Base-by-base conservation (phyloP, 2,797 vertebrate genomes). In the Perodicticus potto region DNA sequence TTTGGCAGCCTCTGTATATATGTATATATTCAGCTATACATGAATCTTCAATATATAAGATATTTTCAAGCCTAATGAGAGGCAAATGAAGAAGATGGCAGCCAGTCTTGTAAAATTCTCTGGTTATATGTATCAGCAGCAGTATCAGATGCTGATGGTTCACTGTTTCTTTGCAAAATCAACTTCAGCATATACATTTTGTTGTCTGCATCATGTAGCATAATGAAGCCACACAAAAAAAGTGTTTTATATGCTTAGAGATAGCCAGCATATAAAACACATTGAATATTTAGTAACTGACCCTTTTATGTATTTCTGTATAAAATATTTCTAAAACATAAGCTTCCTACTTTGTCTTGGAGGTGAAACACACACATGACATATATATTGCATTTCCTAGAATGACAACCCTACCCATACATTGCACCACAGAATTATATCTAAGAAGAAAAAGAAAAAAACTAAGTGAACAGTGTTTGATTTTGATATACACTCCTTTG, bases 391-490 rank as follows among this genome's bases (percentile, higher is more conserved):
- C 17, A 57, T 89, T 89, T 10, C 43, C 34, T 96, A 81, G 43
- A 86, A 76, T 53, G 9, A 67, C 32, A 70, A 34, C 3, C 19
- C 25, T 57, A 25, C 74, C 11, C 16, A 76, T 82, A 63, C 55
- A 10, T n/a, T 63, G 11, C 3, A 55, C n/a, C 88, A 96, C 96
- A 3, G 86, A 87, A 96, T 94, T 59, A 73, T 2, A 69, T 25
- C 43, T 94, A 92, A 97, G 78, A 97, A 94, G 61, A 94, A 7
- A 87, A 82, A 85, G 8, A 27, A 34, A 40, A 37, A 81, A 96
- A 91, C 70, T 91, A 53, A 32, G 29, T 83, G 90, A 97, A 95
- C 85, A 11, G 7, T 86, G 53, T 32, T 77, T 40, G 12, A 70
- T 65, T 83, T 83, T 83, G 11, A 61, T 70, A 78, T 67, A 83